Evolutionary conservation across 2,113 vertebrate species (phyloP).

Genomic region (Paralichthys olivaceus): DNA sequence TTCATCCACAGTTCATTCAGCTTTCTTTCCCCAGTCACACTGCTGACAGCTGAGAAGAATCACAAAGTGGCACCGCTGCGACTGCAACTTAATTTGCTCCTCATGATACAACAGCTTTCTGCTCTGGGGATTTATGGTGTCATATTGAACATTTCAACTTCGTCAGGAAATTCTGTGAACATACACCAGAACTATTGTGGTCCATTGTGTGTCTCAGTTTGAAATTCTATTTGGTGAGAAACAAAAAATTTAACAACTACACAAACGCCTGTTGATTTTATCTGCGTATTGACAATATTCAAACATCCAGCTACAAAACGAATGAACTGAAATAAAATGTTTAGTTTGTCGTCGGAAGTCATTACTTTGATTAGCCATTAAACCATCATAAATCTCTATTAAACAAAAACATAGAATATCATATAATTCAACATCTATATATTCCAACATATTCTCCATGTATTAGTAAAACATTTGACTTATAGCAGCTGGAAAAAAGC

Average conservation of each 20-base stretch:
- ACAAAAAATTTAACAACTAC: background rate
- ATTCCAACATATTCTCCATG: background rate
- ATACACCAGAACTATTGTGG: background rate
- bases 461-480: slow-evolving; percentile 26
- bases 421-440: slow-evolving; percentile 9
- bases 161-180: background rate
- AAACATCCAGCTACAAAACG: slow-evolving; percentile 45
- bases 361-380: slow-evolving; percentile 2
- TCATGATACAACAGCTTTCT: background rate
- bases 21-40: background rate
- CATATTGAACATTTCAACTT: background rate
- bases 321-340: slow-evolving; percentile 32
- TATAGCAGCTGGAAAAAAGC: background rate
- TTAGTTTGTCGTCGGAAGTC: slow-evolving; percentile 17
- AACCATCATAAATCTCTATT: background rate
- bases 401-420: slow-evolving; percentile 1
- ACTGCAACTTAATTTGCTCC: slow-evolving; percentile 16
- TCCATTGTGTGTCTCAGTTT: background rate
- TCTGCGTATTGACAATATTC: slow-evolving; percentile 23
- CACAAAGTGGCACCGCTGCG: background rate
- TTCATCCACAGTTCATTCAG: background rate
- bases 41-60: slow-evolving; percentile 21
- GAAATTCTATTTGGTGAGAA: background rate
- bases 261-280: slow-evolving; percentile 15
- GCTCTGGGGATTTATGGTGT: slow-evolving; percentile 11